Evolutionary conservation across 2,888 invertebrate genomes (phyloP), one percentile per base, ranked within the genome.

Genomic region (Odontocerum albicorne): DNA sequence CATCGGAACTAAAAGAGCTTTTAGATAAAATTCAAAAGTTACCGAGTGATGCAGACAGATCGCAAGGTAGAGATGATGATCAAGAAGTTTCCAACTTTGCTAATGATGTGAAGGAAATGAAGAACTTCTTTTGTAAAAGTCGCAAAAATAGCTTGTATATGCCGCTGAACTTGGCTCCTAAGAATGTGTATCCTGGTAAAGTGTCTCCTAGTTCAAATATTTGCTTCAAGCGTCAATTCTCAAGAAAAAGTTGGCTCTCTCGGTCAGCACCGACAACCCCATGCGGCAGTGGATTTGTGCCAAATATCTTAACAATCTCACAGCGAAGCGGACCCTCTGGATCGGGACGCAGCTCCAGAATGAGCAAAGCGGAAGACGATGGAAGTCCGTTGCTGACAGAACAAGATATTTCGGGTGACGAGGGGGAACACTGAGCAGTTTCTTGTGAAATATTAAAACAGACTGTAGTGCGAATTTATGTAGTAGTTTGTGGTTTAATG

Each of bases 241-340:
- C 74, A 4, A 74, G 79, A 44, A 72, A 80, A 55, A 77, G 86
- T 36, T 85, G 85, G 75, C 75, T 88, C 4, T 88, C 90, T 0
- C 74, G 88, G 17, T 90, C 90, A 0, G 91, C 91, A 0, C 91
- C 91, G 1, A 88, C 87, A 2, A 91, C 90, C 0, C 91, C 91
- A 0, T 85, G 85, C 60, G 74, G 86, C 22, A 84, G 83, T 21
- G 67, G 67, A 4, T 73, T 86, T 49, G 84, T 85, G 12, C 86
- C 88, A 7, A 81, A 77, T 63, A 69, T 80, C 2, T 76, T 85
- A 61, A 84, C 84, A 12, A 81, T 86, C 38, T 72, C 81, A n/a
- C 79, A 81, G 53, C 72, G 80, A 59, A 72, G 68, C 39, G 71
- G 68, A 38, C 71, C 75, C 1, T 73, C 76, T 7, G 72, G 73